Base-by-base conservation (phyloP, 2,797 vertebrate genomes). In the Serranus cabrilla region DNA sequence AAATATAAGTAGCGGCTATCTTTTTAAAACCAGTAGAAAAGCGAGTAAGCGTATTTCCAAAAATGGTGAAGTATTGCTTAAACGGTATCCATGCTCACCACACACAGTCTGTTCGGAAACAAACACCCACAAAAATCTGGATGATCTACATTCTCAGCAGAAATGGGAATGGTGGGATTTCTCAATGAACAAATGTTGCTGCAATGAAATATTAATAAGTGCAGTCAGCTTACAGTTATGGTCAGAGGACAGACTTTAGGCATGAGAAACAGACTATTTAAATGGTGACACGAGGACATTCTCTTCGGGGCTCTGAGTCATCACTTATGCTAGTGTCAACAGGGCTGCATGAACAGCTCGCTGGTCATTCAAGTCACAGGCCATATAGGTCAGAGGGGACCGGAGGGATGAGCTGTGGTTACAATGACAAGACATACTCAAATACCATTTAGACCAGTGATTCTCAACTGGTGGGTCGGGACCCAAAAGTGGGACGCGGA, bases 351-450 rank as follows among this genome's bases (percentile, higher is more conserved):
- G 43, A 13, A 45, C 18, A 25, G 67, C 50, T 81, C 61, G 7
- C 69, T 40, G 61, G 67, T 64, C 58, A 49, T 59, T 51, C 52
- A 11, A 64, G 56, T 79, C 70, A 43, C 0, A 21, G 81, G 74
- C 55, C 79, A 72, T 71, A 45, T 83, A 64, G 78, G 78, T 80
- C 84, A 74, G 66, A 14, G 20, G 6, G 17, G 52, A 69, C 60
- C 74, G 37, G 69, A 80, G 81, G 79, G 78, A 60, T 5, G 54
- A 74, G 78, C 64, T 18, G 52, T 4, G 47, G 58, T 70, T 42
- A 80, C 72, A 81, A 71, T 60, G 80, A 72, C 50, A 9, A 55
- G 45, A 72, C 46, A 9, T 27, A 27, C 71, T 80, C 14, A 43
- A 67, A 63, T 31, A 40, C 14, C 60, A 66, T 64, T 69, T 65